These are phyloP conservation scores for Cheilosia variabilis DNA, from an alignment of 2,888 invertebrate species.

Conservation along the genomic window DNA sequence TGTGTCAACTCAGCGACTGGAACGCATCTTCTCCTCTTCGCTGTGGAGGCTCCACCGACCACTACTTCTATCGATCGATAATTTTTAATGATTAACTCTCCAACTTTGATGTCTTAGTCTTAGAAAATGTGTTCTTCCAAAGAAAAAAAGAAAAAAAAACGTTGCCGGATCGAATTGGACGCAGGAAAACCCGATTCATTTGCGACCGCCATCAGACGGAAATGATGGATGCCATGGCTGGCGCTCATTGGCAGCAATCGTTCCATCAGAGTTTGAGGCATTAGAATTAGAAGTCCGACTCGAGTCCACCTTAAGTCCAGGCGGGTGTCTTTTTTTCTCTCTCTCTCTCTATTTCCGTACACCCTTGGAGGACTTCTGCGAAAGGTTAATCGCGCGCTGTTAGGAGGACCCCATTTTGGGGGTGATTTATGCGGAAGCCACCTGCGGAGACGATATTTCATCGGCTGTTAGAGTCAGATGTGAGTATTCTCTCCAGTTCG, in stretches of 20 bases:
- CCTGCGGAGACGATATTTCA: slow-evolving; percentile 75
- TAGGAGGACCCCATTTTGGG: slow-evolving; percentile 51
- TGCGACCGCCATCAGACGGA: slow-evolving; percentile 34
- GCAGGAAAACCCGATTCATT: slow-evolving; percentile 31
- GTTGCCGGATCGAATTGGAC: slow-evolving; percentile 26
- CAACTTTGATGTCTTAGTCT: slow-evolving; percentile 74
- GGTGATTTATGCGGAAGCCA: slow-evolving; percentile 75
- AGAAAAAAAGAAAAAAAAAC: slow-evolving; percentile 17
- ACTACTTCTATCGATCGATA: slow-evolving; percentile 69
- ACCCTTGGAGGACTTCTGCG: slow-evolving; percentile 56
- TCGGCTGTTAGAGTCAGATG: slow-evolving; percentile 66
- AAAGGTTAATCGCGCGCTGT: slow-evolving; percentile 67
- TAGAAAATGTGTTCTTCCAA: slow-evolving; percentile 38
- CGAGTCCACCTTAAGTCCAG: not conserved
- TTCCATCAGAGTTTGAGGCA: slow-evolving; percentile 63
- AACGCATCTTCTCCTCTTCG: slow-evolving; percentile 61
- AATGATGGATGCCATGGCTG: slow-evolving; percentile 69
- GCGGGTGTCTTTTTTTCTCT: not conserved
- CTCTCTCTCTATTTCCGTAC: not conserved
- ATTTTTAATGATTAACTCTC: slow-evolving; percentile 73
- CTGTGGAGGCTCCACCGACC: slow-evolving; percentile 29
- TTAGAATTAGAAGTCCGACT: slow-evolving; percentile 53
- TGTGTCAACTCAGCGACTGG: slow-evolving; percentile 74
- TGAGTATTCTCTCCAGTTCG: slow-evolving; percentile 61
- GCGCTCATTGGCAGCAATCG: slow-evolving; percentile 70